These are phyloP conservation scores for Creontiades dilutus DNA, from an alignment of 2,888 invertebrate species.

Conservation along the genomic window DNA sequence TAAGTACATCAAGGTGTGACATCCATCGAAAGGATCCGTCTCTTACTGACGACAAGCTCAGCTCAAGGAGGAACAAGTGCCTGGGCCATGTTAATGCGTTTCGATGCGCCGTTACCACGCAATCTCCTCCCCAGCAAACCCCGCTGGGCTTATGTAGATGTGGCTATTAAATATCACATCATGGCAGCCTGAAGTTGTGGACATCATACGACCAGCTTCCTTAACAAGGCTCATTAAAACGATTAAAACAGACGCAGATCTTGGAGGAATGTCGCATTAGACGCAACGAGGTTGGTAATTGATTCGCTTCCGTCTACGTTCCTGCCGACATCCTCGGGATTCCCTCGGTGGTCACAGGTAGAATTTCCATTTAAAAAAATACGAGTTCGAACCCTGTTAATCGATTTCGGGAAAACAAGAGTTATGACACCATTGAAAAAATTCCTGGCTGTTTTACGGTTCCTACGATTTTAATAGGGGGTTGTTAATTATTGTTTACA, in stretches of 20 bases:
- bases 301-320: conserved; percentile 47
- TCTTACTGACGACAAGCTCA: not conserved
- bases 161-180: conserved; percentile 28
- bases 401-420: conserved; percentile 50
- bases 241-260: conserved; percentile 44
- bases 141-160: conserved; percentile 3
- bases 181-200: conserved; percentile 23
- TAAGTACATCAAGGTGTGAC: not conserved
- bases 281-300: conserved; percentile 38
- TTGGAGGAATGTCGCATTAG: conserved; percentile 23
- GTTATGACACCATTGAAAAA: conserved; percentile 44
- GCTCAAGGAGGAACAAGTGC: not conserved
- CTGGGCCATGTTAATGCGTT: not conserved
- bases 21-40: not conserved
- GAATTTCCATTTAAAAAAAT: not conserved
- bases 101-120: conserved; percentile 4
- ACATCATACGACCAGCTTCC: conserved; percentile 43
- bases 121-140: not conserved
- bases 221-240: conserved; percentile 55
- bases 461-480: not conserved
- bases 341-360: conserved; percentile 48
- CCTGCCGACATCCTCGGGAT: not conserved
- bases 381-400: not conserved
- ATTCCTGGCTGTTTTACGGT: not conserved
- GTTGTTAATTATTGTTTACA: conserved; percentile 51